Evolutionary conservation across 2,888 invertebrate species (phyloP), one percentile per base, ranked within the genome.

Genomic region (Pyrocoelia pectoralis): DNA sequence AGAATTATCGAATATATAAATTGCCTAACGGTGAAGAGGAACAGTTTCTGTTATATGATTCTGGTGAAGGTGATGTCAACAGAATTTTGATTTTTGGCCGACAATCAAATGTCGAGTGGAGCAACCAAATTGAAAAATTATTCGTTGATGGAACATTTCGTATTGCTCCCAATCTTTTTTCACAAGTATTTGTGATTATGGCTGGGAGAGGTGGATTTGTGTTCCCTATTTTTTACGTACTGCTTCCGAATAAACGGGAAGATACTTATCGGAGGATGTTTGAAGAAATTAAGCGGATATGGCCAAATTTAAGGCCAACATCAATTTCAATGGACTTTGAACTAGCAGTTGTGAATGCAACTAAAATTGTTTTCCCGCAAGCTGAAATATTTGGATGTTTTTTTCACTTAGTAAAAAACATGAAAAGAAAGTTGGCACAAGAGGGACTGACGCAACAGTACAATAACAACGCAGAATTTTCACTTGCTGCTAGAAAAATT

Each of bases 201-300:
- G 13, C 43, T 12, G 43, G 14, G 15, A 9, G 43, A 43, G 43
- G 43, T 43, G n/a, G 43, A 24, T 24, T 24, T 24, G 24, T 24
- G 6, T 24, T 24, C 24, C 24, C 43, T 46, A 46, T 17, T 46
- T 46, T 46, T 46, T 46, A 46, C 15, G 46, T n/a, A 46, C n/a
- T 46, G 46, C 46, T 46, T 46, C 46, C 46, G 46, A 46, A 46
- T 46, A 46, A 46, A 46, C 46, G n/a, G 46, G 46, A 46, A 46
- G 46, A 10, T 46, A 46, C 46, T 8, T 46, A 46, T 46, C 46
- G 46, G 46, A 46, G 46, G n/a, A 46, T 18, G 46, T 46, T 46
- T 18, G 9, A 46, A 46, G 46, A 5, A 46, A 46, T 46, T 46
- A 1, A n/a, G 2, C 46, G n/a, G 46, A 46, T 46, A 17, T 3